phyloP scores from a whole-genome alignment of 2,888 invertebrate species.

The Melanostoma scalare region DNA sequence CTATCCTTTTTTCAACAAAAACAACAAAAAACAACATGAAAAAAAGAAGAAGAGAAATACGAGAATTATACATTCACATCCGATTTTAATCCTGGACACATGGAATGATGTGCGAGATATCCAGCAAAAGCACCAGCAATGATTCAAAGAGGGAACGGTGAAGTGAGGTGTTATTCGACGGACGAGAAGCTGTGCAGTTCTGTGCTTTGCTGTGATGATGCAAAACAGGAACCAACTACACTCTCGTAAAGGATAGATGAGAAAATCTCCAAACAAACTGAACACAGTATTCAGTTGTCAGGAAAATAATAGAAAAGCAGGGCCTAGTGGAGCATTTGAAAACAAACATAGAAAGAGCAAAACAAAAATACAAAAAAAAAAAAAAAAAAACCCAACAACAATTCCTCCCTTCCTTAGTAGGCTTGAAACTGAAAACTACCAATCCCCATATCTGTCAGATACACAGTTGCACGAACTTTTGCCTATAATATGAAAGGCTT shows the following conservation, averaged over 20 bases:
- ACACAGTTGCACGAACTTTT: constrained; percentile 40
- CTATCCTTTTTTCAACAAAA: constrained; percentile 3
- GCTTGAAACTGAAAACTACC: constrained; percentile 59
- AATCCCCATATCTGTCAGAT: constrained; percentile 34
- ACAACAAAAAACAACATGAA: background rate
- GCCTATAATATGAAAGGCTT: constrained; percentile 39
- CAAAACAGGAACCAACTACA: constrained; percentile 50
- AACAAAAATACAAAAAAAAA: background rate
- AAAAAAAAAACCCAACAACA: constrained; percentile 22
- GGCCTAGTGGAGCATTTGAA: constrained; percentile 61
- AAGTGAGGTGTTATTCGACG: constrained; percentile 51
- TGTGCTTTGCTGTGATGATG: constrained; percentile 31
- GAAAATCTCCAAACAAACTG: constrained; percentile 67
- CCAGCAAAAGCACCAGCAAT: constrained; percentile 40
- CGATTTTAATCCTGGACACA: constrained; percentile 63
- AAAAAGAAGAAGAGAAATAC: constrained; percentile 18
- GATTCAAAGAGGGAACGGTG: constrained; percentile 7
- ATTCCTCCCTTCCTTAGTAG: constrained; percentile 33
- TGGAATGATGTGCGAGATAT: constrained; percentile 68
- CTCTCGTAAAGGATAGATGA: constrained; percentile 23
- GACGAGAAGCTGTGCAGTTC: constrained; percentile 12
- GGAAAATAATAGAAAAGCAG: constrained; percentile 67
- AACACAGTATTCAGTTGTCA: constrained; percentile 63
- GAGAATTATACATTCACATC: constrained; percentile 43
- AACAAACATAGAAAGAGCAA: constrained; percentile 33